Evolutionary conservation across 2,113 vertebrate genomes (phyloP).

Genomic region (Calonectris borealis): DNA sequence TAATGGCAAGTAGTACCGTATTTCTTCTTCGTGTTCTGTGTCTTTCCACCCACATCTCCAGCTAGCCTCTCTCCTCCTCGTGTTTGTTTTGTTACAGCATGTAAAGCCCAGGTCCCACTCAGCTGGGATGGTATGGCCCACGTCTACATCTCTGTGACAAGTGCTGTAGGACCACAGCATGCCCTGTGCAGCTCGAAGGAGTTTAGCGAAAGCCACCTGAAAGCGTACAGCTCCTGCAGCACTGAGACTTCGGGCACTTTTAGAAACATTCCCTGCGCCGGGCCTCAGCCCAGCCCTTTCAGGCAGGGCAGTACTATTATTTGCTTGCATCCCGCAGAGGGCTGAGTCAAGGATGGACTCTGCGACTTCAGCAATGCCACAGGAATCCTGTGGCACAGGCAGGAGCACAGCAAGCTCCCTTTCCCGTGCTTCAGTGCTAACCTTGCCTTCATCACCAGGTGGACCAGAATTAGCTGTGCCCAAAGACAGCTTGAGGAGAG

Average conservation of each 20-base stretch:
- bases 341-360: background rate
- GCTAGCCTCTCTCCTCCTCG: background rate
- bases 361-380: background rate
- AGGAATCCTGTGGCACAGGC: background rate
- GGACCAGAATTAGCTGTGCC: background rate
- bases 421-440: background rate
- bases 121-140: background rate
- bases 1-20: background rate
- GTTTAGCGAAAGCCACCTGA: background rate
- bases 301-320: background rate
- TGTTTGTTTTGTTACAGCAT: background rate
- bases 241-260: background rate
- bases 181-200: background rate
- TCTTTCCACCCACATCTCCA: background rate
- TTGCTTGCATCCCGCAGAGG: background rate
- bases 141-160: background rate
- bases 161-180: background rate
- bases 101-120: background rate
- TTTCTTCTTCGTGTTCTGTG: background rate
- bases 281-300: background rate
- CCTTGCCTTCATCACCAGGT: background rate
- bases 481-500: background rate
- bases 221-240: background rate
- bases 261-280: background rate
- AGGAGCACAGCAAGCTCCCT: background rate